Evolutionary conservation across 92 coral and sea anemone genomes (phyloP).

Genomic region (Nematostella vectensis): DNA sequence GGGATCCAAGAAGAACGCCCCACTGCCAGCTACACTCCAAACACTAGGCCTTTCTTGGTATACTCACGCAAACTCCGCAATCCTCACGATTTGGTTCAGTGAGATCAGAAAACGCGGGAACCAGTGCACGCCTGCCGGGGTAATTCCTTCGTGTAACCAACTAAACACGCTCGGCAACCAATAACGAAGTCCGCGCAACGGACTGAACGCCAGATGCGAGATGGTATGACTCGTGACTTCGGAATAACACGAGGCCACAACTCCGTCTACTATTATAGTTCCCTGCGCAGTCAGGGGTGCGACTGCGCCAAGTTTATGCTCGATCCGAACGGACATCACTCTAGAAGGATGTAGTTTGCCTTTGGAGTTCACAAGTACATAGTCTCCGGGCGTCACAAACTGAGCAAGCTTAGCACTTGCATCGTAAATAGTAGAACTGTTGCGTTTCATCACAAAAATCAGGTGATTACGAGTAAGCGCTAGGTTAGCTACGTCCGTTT

Average conservation of each 20-base stretch:
- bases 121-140: constrained; percentile 88
- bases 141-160: constrained; percentile 4
- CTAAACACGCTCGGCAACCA: constrained; percentile 42
- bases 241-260: constrained; percentile 87
- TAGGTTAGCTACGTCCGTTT: constrained; percentile 58
- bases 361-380: constrained; percentile 38
- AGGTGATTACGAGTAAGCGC: constrained; percentile 75
- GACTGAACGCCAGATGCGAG: constrained; percentile 66
- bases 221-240: constrained; percentile 55
- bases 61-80: constrained; percentile 28
- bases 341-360: constrained; percentile 38
- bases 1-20: too few relatives aligned
- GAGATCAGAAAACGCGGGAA: constrained; percentile 61
- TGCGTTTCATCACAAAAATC: constrained; percentile 50
- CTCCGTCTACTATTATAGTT: constrained; percentile 76
- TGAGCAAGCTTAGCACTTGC: constrained; percentile 61
- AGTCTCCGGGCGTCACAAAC: constrained; percentile 52
- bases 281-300: constrained; percentile 91
- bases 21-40: too few relatives aligned
- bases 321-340: constrained; percentile 41
- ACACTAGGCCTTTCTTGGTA: background rate
- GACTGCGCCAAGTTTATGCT: constrained; percentile 50
- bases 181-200: constrained; percentile 48
- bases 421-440: constrained; percentile 15
- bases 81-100: constrained; percentile 39